Base-by-base conservation (phyloP, 1,140 invertebrate genomes). In the Drosophila tristis region DNA sequence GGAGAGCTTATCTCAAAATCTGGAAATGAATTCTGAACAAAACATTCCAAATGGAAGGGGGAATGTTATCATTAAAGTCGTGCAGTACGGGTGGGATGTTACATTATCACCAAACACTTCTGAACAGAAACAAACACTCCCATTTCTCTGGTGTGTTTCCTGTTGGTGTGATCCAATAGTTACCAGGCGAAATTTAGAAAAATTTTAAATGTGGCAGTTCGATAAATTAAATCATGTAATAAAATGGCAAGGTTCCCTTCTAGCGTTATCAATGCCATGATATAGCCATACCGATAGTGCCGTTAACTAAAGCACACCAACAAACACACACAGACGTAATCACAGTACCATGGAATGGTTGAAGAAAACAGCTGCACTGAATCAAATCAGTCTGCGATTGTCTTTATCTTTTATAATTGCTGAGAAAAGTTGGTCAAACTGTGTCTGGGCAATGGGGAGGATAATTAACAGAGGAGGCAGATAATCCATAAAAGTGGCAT, bases 201-300 rank as follows among this genome's bases (percentile, higher is more conserved):
- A 11, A 35, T 11, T 8, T 35, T 9, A 9, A 35, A 35, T 57
- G n/a, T 16, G 5, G 20, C 23, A 57, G 51, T 57, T 71, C 66
- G 67, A 74, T 71, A 55, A 56, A 58, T 29, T 25, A 11, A 49
- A 13, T 39, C 48, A 62, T 82, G 80, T 79, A 82, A 74, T 78
- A 70, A 81, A 84, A 31, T 42, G 55, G 39, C 47, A 65, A 54
- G 35, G 53, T 51, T 20, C 43, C 50, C 31, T 47, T 47, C 42
- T 43, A 31, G n/a, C 48, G 26, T 65, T 51, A 53, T 70, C 49
- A 13, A 31, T 42, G 78, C 57, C 47, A 71, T 79, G 26, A 63
- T 51, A 48, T 45, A 43, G 35, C 50, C 66, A 55, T 26, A 39
- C 44, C 42, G 78, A 68, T 75, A 79, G 57, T 78, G 53, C 57